Evolutionary conservation across 1,140 invertebrate species (phyloP), one percentile per base, ranked within the genome.

Genomic region (Augochlora pura): DNA sequence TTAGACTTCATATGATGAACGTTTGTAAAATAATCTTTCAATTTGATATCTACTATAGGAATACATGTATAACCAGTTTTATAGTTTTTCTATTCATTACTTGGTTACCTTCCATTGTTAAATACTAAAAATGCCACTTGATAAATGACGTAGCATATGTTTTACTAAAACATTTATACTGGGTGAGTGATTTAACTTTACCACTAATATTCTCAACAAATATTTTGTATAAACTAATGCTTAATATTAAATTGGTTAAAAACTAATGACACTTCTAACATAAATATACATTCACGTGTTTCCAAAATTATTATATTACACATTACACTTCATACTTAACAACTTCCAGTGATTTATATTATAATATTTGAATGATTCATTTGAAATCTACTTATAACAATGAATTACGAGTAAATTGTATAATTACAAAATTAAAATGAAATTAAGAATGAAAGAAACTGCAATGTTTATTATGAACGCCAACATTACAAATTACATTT

Each of bases 91-190:
- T 71, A 5, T 23, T 25, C 39, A 42, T 78, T 71, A 72, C 14
- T 67, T 73, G 38, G n/a, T 79, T 65, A 69, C 23, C 54, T 49
- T 52, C 52, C 65, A 82, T 81, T 65, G 25, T 65, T 82, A 81
- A 49, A 78, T 42, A 72, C 18, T 59, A 81, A 42, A 78, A 72
- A 59, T 79, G 60, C 52, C 39, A 73, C 39, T 66, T 79, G 67
- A 70, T 79, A 72, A 66, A 81, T 52, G 42, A 21, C 32, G 49
- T 25, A 54, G 62, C 52, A 72, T 42, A 52, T 72, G 49, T 79
- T 78, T 81, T 42, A 38, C 10, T 21, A 6, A 54, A 52, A 64
- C 32, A 32, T 32, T 46, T 46, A 46, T 46, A 46, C 1, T 32
- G 32, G 32, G 32, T 32, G 32, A 2, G 4, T 32, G 32, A 32